A percentile compares a stretch with the other conserved stretches of the same genome.
Conservation (phyloP, 2,888 invertebrate genomes). For the Troides helena region DNA sequence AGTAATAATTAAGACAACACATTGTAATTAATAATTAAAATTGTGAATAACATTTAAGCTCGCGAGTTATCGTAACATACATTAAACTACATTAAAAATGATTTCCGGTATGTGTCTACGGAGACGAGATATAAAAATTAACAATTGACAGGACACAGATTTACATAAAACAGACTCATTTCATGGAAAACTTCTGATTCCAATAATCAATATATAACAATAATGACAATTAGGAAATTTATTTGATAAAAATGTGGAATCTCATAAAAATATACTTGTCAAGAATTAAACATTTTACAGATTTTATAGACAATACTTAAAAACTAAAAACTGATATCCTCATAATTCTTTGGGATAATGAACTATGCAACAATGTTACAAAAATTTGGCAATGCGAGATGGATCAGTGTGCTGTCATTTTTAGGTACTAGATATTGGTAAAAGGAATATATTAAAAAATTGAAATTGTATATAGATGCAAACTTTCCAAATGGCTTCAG, state of each 20-base stretch:
- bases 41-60: too few species aligned
- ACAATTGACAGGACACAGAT: too few species aligned
- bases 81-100: too few species aligned
- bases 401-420: constrained; percentile 53
- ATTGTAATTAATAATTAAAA: too few species aligned
- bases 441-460: constrained; percentile 8
- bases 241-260: background rate
- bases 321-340: constrained; percentile 61
- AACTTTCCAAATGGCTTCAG: constrained; percentile 32
- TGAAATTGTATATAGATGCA: constrained; percentile 34
- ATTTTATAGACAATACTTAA: constrained; percentile 44
- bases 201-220: too few species aligned
- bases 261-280: constrained; percentile 20
- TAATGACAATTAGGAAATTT: too few species aligned
- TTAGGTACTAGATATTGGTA: constrained; percentile 50
- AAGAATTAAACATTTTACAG: background rate
- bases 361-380: constrained; percentile 55
- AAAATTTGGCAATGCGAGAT: constrained; percentile 65
- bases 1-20: too few species aligned
- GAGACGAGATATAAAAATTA: too few species aligned
- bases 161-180: too few species aligned
- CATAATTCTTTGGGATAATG: constrained; percentile 71
- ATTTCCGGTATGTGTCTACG: too few species aligned
- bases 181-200: too few species aligned
- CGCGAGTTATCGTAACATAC: too few species aligned